Base-by-base conservation (phyloP, 2,888 invertebrate genomes). In the Leptopilina drosophilae region DNA sequence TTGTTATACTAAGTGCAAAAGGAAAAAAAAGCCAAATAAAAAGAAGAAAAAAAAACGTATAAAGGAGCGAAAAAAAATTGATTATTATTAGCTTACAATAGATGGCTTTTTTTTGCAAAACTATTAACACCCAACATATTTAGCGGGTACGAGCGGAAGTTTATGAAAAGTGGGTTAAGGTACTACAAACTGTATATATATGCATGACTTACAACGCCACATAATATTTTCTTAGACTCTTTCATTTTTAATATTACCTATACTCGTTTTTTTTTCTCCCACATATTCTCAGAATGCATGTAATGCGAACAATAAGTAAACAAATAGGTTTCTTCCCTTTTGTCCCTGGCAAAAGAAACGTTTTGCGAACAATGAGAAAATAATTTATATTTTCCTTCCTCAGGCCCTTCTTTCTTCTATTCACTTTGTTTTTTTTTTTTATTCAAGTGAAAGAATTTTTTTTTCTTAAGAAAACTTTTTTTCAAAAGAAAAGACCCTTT, bases 141-240 rank as follows among this genome's bases (percentile, higher is more conserved):
- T 26, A 59, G 59, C 42, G 33, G 40, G 33, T 59, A 62, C 53
- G 53, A 65, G 64, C 75, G 78, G 78, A 78, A 78, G 78, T 42
- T 56, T 42, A 49, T 62, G 26, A 75, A 73, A 78, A 76, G 75
- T 78, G 59, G 78, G 78, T 78, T 78, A 78, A 78, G 78, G 78
- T 33, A 33, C 33, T 77, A 65, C 67, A 67, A 46, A 46, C 7
- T 9, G 6, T 33, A 33, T 1, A 5, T 33, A 46, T 46, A 42
- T n/a, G 20, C 76, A 46, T 49, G 64, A 15, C 64, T 46, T 76
- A 64, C 20, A 20, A 20, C 20, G 20, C 46, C 64, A 62, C 64
- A 64, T 64, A 64, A 49, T 64, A 46, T 42, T 76, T 62, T 64
- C 49, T 76, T 49, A 5, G 53, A 76, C 5, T 33, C 64, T 46